Conservation (phyloP, 2,888 invertebrate genomes). For the Sylvicola cinctus region DNA sequence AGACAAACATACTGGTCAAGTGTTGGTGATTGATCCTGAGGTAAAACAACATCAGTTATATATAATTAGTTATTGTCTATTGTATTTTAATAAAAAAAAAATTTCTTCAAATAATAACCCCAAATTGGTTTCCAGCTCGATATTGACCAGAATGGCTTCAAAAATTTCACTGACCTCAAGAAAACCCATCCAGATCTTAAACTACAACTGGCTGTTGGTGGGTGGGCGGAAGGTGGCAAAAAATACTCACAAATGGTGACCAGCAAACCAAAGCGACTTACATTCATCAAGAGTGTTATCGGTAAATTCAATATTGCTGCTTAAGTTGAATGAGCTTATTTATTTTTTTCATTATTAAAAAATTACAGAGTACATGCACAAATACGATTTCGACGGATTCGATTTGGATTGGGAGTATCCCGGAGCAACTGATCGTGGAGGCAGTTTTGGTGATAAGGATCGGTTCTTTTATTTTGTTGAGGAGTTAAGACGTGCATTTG, state of each 20-base stretch:
- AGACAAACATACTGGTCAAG: conserved; percentile 52
- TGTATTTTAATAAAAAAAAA: conserved; percentile 2
- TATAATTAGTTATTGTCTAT: not conserved
- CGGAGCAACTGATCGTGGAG: conserved; percentile 69
- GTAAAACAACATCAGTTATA: conserved; percentile 22
- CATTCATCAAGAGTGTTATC: conserved; percentile 56
- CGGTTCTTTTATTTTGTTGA: conserved; percentile 63
- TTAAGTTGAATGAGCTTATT: conserved; percentile 10
- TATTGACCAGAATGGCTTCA: conserved; percentile 51
- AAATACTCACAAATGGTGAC: conserved; percentile 72
- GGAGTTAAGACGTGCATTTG: conserved; percentile 59
- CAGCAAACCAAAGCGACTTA: conserved; percentile 40
- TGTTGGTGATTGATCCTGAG: conserved; percentile 63
- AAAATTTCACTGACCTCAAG: conserved; percentile 55
- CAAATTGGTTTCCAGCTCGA: no score
- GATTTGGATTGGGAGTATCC: conserved; percentile 87
- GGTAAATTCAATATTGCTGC: conserved; percentile 29
- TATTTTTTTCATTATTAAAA: conserved; percentile 3
- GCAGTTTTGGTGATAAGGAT: conserved; percentile 65
- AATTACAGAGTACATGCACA: conserved; percentile 38
- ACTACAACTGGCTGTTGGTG: conserved; percentile 65
- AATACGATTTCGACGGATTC: conserved; percentile 65
- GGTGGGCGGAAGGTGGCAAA: conserved; percentile 77
- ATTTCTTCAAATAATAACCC: no score
- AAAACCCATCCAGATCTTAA: conserved; percentile 50